Evolutionary conservation across 2,888 invertebrate genomes (phyloP), one percentile per base, ranked within the genome.

Genomic region (Noctua pronuba): DNA sequence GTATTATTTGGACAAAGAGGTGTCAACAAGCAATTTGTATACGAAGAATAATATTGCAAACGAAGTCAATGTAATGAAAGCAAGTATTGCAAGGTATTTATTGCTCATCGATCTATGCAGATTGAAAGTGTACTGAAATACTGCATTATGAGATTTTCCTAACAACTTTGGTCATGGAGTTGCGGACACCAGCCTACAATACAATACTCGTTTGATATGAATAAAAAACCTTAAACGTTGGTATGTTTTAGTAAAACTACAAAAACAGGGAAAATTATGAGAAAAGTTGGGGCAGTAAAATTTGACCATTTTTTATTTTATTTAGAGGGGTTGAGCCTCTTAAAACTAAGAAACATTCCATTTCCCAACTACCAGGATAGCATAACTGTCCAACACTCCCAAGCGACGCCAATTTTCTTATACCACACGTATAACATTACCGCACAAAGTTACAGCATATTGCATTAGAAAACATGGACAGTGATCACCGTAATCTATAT

Each of bases 401-500:
- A 49, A 55, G 24, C 24, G 16, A 11, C 28, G 62, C 52, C 38
- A 68, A 77, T 83, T 67, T 86, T 70, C 70, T 75, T 58, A 58
- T n/a, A 64, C 35, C 74, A 46, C 49, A 72, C 68, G 35, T 86
- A 55, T 66, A 66, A 65, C 72, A 73, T 86, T 73, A 83, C 84
- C 88, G 52, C 88, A 85, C 73, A 62, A 55, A 75, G 79, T 83
- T 80, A 71, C 66, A 77, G 46, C 75, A 77, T 73, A 80, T 81
- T 78, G 66, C 75, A 82, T 80, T 89, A 86, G 89, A 88, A 84
- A 88, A 79, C 75, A 83, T 76, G 71, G 69, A 41, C 68, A 80
- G 60, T 74, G 77, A 86, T 89, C 73, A 73, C 65, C 38, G 77
- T 88, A 88, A 86, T 89, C 77, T 79, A 79, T 80, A 77, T 86